A percentile compares a stretch with the other conserved stretches of the same genome.
phyloP scores from a whole-genome alignment of 2,888 invertebrate species.

The Scaptomyza flava region DNA sequence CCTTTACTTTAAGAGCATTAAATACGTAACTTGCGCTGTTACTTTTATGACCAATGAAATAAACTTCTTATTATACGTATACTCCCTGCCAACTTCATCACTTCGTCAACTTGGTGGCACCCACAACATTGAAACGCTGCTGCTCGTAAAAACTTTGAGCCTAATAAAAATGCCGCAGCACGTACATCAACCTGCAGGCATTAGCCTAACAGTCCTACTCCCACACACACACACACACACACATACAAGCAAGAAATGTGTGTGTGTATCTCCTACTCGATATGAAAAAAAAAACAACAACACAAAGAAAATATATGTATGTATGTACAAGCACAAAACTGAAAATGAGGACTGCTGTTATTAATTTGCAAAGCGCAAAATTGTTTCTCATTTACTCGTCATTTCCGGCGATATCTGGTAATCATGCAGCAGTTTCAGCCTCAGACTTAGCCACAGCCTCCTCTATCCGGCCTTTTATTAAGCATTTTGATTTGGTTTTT shows the following conservation, averaged over 20 bases:
- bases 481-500: conserved; percentile 69
- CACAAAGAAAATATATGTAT: conserved; percentile 23
- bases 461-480: conserved; percentile 53
- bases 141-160: conserved; percentile 72
- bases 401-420: conserved; percentile 66
- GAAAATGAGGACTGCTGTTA: conserved; percentile 58
- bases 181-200: conserved; percentile 76
- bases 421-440: conserved; percentile 27
- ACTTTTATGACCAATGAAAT: conserved; percentile 72
- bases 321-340: conserved; percentile 17
- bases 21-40: conserved; percentile 51
- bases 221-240: conserved; percentile 25
- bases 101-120: conserved; percentile 24
- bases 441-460: background rate
- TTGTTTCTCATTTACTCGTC: conserved; percentile 54
- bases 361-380: conserved; percentile 73
- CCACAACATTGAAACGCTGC: conserved; percentile 60
- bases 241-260: conserved; percentile 13
- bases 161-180: conserved; percentile 81
- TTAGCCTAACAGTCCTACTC: conserved; percentile 54
- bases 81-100: conserved; percentile 3
- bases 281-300: conserved; percentile 6
- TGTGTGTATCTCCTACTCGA: conserved; percentile 5
- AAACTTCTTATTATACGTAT: conserved; percentile 19
- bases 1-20: conserved; percentile 42